Evolutionary conservation across 2,888 invertebrate genomes (phyloP), one percentile per base, ranked within the genome.

Genomic region (Drosophila paracracens): DNA sequence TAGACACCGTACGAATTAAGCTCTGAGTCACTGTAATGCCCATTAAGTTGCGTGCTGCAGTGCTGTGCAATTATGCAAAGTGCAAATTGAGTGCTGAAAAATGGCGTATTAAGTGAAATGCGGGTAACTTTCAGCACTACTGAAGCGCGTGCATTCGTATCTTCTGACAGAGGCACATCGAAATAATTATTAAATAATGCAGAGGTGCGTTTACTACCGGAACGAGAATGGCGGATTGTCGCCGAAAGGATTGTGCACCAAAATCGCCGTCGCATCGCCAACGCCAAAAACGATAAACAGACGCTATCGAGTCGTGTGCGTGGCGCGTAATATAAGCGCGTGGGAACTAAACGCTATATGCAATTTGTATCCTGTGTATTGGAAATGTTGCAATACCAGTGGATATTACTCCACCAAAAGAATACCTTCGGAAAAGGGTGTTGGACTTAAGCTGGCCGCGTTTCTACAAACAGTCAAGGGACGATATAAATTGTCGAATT

Each of bases 401-500:
- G 77, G 77, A 11, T 46, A 21, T 31, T 74, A 63, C 27, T 43
- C 27, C 2, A 29, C 25, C 2, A 31, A 33, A 3, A 58, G 29
- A 13, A 2, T n/a, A 0, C 4, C 29, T 0, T 2, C 29, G 1
- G 0, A 25, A 3, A 16, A 53, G 0, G 7, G 4, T 10, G 31
- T 8, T 10, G 10, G 38, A 11, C 6, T 18, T 1, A 10, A 59
- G 3, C 27, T 79, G 13, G 5, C 60, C 0, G 25, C 18, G 16
- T 81, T 56, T 18, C 25, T 81, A 0, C 40, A 70, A 4, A 8
- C 61, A 2, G 25, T 65, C 36, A 65, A 38, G 29, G n/a, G 48
- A 1, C n/a, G 36, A 3, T 79, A 74, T 27, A 18, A 66, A 13
- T 54, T 81, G 3, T 50, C 43, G 0, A 81, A 81, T 21, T 43